Percentiles rank a stretch among this genome's conserved stretches.
Conservation (phyloP, 2,113 vertebrate genomes). For the Peromyscus polionotus region DNA sequence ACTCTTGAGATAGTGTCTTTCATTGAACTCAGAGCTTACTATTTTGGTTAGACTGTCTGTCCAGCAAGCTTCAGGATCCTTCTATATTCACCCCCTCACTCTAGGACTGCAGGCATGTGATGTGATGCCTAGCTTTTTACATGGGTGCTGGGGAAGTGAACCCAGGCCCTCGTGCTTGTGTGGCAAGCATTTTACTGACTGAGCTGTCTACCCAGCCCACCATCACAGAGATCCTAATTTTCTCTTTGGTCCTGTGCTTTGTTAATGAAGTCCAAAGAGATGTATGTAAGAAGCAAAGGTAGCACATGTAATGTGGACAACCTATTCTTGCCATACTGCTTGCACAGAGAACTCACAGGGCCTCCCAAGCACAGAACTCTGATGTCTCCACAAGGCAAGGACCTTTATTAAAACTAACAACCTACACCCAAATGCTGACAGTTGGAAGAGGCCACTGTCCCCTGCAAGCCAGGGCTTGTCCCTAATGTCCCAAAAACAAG, state of each 20-base stretch:
- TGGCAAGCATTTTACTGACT: background rate
- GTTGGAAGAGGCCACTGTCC: fast-evolving
- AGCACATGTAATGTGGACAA: background rate
- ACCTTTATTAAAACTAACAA: background rate
- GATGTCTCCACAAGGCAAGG: fast-evolving
- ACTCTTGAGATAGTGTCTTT: background rate
- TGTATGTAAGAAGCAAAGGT: background rate
- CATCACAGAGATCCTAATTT: background rate
- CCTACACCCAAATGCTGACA: background rate
- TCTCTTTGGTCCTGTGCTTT: background rate
- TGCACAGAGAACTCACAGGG: fast-evolving
- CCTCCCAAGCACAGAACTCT: no score
- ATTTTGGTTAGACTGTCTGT: background rate
- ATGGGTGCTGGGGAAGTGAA: background rate
- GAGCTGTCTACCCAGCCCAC: background rate
- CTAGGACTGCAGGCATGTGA: background rate
- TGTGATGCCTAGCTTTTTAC: background rate
- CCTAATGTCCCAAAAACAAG: background rate
- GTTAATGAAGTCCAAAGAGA: background rate
- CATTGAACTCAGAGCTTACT: background rate
- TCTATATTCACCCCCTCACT: background rate
- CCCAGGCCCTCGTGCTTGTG: background rate
- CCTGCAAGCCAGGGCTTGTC: background rate
- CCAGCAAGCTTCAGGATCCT: background rate
- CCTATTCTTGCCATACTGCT: background rate